Evolutionary conservation across 2,888 invertebrate species (phyloP).

Genomic region (Junonia oenone): DNA sequence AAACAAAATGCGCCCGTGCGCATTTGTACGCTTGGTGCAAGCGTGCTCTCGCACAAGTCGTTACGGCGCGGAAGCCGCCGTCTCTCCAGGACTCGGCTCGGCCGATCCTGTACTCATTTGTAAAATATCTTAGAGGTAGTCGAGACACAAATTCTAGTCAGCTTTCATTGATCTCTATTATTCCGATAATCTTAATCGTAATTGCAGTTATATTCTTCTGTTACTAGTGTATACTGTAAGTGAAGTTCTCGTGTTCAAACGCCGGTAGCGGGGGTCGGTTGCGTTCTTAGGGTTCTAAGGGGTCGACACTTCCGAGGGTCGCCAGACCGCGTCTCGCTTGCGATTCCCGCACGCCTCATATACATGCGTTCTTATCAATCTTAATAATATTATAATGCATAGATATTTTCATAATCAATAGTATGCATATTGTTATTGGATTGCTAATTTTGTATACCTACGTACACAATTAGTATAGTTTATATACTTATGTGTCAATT

Average conservation of each 20-base stretch:
- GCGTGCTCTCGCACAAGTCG: conserved; percentile 47
- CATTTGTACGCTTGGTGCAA: conserved; percentile 26
- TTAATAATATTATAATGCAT: conserved; percentile 60
- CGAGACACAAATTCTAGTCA: conserved; percentile 73
- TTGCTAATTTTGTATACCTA: conserved; percentile 73
- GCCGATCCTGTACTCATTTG: conserved; percentile 33
- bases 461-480: conserved; percentile 80
- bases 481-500: conserved; percentile 82
- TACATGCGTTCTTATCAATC: conserved; percentile 47
- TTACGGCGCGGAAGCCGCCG: conserved; percentile 4
- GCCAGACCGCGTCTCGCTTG: conserved; percentile 11
- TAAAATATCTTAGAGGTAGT: conserved; percentile 63
- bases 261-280: conserved; percentile 31
- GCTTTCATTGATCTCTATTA: conserved; percentile 75
- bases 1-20: conserved; percentile 28
- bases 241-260: conserved; percentile 60
- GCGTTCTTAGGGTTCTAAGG: not conserved
- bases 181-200: conserved; percentile 60
- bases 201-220: conserved; percentile 58
- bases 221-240: conserved; percentile 59
- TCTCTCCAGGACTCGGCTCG: conserved; percentile 10
- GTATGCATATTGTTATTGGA: conserved; percentile 74
- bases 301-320: not conserved
- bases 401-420: conserved; percentile 77
- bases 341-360: conserved; percentile 28